Base-by-base conservation (phyloP, 2,888 invertebrate genomes). In the Cerceris rybyensis region DNA sequence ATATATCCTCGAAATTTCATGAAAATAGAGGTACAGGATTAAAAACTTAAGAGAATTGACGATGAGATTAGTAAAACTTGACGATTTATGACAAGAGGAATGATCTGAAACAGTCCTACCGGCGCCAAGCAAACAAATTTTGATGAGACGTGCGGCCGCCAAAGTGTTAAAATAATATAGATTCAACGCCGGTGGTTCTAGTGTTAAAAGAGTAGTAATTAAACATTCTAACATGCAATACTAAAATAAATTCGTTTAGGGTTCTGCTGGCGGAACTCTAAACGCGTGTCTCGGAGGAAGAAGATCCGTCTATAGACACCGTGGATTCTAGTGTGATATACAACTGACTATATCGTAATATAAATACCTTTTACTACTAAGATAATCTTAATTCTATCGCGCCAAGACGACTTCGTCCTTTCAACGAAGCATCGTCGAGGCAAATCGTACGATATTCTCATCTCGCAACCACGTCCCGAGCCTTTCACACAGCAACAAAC, bases 261-360 rank as follows among this genome's bases (percentile, higher is more conserved):
- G 88, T 90, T 90, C 89, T 87, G 89, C 89, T 83, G 90, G 90
- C 89, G 86, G 89, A 88, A 88, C 87, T 87, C 86, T 75, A 55
- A 73, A 57, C 66, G 72, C 67, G 77, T 83, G 83, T 78, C 78
- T 75, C 66, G 65, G 74, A 54, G 74, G 60, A 74, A 70, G 65
- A 70, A 83, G 77, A 57, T 71, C 73, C 39, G 71, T 63, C 70
- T 78, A 66, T 75, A 85, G 86, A 72, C 65, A 85, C 49, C 83
- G 79, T 71, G 86, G 88, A 85, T 84, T 84, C 87, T 89, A 90
- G 88, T 89, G 88, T 88, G 88, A 90, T 88, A 88, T 78, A 28
- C 28, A 85, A 75, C 67, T 78, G 80, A 80, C 70, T 82, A 82
- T 77, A 76, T 68, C 71, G 57, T 82, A 86, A 55, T 54, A 16